Conservation (phyloP, 2,797 vertebrate species). For the Agapornis canus region DNA sequence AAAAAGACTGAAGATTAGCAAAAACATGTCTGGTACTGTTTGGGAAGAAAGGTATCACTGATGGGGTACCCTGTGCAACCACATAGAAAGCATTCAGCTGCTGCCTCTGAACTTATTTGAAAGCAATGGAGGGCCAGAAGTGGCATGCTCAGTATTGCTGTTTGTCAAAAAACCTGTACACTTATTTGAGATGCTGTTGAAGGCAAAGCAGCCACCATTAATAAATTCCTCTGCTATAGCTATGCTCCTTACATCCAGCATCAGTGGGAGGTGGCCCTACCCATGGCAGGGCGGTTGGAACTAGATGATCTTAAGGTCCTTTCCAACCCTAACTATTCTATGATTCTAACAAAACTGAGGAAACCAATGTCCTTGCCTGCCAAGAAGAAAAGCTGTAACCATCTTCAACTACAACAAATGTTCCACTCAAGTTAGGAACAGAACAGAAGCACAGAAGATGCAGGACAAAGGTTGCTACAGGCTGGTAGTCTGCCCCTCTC, state of each 20-base stretch:
- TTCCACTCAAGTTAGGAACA: not conserved
- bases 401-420: not conserved
- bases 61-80: not conserved
- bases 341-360: not conserved
- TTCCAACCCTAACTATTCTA: too few relatives aligned
- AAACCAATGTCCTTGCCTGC: not conserved
- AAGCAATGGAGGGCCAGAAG: not conserved
- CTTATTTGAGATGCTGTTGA: not conserved
- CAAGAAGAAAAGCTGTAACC: not conserved
- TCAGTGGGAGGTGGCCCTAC: too few relatives aligned
- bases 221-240: not conserved
- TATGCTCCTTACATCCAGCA: not conserved
- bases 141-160: not conserved
- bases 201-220: not conserved
- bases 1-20: not conserved
- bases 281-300: too few relatives aligned
- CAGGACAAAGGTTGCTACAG: not conserved
- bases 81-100: not conserved
- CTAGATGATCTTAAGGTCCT: too few relatives aligned
- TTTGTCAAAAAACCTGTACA: not conserved
- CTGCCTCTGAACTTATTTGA: not conserved
- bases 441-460: not conserved
- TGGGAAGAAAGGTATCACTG: not conserved
- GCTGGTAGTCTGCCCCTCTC: not conserved
- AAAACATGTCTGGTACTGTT: not conserved